These are phyloP conservation scores for Manduca sexta DNA, from an alignment of 1,140 invertebrate species.

Conservation along the genomic window DNA sequence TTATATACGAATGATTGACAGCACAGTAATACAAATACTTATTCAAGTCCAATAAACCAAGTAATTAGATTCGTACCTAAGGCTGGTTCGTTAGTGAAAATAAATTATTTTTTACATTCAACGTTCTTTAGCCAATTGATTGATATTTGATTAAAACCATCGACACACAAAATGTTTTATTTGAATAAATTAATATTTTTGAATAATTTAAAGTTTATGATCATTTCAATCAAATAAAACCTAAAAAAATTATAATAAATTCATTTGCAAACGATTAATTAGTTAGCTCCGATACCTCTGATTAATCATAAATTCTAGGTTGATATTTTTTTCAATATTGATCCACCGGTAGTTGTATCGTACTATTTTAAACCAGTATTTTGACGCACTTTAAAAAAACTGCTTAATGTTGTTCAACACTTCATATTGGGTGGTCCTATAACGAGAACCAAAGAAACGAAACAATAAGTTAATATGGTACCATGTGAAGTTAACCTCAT, in stretches of 20 bases:
- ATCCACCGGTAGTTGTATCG: background rate
- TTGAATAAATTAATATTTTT: slow-evolving; percentile 1
- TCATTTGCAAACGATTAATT: background rate
- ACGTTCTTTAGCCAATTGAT: background rate
- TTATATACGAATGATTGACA: background rate
- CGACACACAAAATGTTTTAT: background rate
- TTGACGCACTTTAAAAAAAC: no score
- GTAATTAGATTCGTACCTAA: background rate
- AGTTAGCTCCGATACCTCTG: background rate
- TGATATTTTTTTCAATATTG: background rate
- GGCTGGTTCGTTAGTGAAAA: slow-evolving; percentile 5
- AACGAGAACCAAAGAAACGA: no score
- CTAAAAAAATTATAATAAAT: background rate
- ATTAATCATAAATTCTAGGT: background rate
- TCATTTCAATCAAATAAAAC: background rate
- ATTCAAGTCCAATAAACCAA: background rate
- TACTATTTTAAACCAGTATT: no score
- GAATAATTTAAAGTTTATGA: background rate
- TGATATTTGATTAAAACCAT: slow-evolving; percentile 2
- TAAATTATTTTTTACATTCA: slow-evolving; percentile 1
- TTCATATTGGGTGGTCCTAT: no score
- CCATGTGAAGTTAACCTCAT: no score
- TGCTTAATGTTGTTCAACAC: no score
- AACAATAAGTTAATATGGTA: no score
- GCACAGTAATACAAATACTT: background rate